phyloP scores from a whole-genome alignment of 1,140 invertebrate species.

The Elymnias hypermnestra region DNA sequence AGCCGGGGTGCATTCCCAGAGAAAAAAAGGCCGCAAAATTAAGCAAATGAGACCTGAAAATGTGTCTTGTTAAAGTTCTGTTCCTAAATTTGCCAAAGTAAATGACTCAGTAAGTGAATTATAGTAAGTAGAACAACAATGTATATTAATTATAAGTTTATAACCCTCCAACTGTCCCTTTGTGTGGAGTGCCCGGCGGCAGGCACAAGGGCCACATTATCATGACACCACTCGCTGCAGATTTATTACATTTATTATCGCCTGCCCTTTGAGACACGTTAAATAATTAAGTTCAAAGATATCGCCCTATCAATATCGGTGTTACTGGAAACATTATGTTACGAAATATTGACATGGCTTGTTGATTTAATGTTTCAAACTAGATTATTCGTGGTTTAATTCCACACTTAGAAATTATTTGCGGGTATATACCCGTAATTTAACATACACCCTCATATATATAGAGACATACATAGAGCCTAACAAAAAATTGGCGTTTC shows the following conservation, averaged over 20 bases:
- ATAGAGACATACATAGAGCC: no score
- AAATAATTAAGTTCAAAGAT: constrained; percentile 38
- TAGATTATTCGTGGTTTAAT: no score
- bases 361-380: no score
- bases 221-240: constrained; percentile 35
- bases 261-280: constrained; percentile 34
- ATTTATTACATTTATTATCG: constrained; percentile 50
- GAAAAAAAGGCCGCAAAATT: no score
- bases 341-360: constrained; percentile 19
- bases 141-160: constrained; percentile 14
- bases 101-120: constrained; percentile 2
- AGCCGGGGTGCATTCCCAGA: no score
- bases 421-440: no score
- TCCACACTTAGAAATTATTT: no score
- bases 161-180: constrained; percentile 12
- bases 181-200: constrained; percentile 17
- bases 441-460: no score
- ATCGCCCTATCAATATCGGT: constrained; percentile 18
- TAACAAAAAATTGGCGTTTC: no score
- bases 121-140: constrained; percentile 10
- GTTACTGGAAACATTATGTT: constrained; percentile 17
- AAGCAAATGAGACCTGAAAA: no score
- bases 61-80: no score
- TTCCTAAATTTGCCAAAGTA: not conserved
- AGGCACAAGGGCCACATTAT: constrained; percentile 39